Conservation (phyloP, 2,888 invertebrate species). For the Acronicta aceris region DNA sequence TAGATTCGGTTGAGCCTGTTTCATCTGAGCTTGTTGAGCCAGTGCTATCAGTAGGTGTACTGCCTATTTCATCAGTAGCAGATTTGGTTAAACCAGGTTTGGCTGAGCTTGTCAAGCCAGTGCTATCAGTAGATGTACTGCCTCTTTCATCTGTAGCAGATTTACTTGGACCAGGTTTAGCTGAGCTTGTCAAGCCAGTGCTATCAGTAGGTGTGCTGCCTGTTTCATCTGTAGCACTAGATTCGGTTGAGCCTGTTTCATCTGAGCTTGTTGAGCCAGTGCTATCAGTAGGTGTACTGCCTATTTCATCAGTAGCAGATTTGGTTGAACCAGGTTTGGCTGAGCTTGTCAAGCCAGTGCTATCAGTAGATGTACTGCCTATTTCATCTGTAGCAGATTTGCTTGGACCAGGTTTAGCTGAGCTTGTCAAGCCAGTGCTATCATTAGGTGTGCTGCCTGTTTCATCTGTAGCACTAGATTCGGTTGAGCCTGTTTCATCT, state of each 20-base stretch:
- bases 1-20: no score
- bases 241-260: no score
- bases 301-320: no score
- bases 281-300: no score
- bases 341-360: background rate
- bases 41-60: background rate
- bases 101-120: background rate
- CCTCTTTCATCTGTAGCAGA: slow-evolving; percentile 7
- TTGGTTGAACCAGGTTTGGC: no score
- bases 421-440: no score
- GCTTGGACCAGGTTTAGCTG: background rate
- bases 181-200: background rate
- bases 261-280: no score
- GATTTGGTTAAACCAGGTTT: slow-evolving; percentile 4
- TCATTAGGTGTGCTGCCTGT: no score
- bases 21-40: no score
- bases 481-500: no score
- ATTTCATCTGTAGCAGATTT: no score
- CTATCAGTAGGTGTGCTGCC: slow-evolving; percentile 5
- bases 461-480: no score
- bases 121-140: slow-evolving; percentile 5
- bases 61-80: slow-evolving; percentile 8
- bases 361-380: background rate
- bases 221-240: background rate
- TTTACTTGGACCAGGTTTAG: slow-evolving; percentile 2